Percentiles rank a stretch among this genome's conserved stretches.
Evolutionary conservation across 2,797 vertebrate species (phyloP).

Genomic region (Protosalanx chinensis): DNA sequence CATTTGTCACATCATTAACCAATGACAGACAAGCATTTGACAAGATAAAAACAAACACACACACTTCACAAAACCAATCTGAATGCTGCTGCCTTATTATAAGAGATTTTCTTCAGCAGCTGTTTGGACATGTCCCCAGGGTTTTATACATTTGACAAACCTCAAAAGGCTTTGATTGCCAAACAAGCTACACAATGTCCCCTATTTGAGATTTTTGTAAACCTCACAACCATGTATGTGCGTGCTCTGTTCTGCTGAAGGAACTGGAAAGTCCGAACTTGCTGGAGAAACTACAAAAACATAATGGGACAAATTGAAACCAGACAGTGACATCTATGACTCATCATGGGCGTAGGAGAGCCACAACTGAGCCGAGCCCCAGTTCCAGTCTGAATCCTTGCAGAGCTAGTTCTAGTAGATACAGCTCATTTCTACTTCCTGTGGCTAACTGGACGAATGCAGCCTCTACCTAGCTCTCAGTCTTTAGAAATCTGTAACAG

Average conservation of each 20-base stretch:
- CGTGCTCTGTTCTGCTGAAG: constrained; percentile 16
- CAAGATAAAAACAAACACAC: background rate
- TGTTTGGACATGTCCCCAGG: too few relatives aligned
- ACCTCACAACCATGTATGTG: background rate
- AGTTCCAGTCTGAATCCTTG: background rate
- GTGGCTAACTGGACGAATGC: too few relatives aligned
- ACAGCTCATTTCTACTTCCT: too few relatives aligned
- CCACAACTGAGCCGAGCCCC: background rate
- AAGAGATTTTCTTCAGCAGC: background rate
- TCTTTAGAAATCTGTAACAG: too few relatives aligned
- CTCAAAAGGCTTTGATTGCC: background rate
- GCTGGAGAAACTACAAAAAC: constrained; percentile 21
- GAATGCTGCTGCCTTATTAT: background rate
- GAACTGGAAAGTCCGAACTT: constrained; percentile 20
- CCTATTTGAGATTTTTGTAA: background rate
- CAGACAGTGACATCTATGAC: constrained; percentile 38
- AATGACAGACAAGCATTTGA: background rate
- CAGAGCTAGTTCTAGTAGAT: background rate
- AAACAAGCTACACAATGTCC: background rate
- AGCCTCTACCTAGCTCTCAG: too few relatives aligned
- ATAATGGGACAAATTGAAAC: constrained; percentile 51
- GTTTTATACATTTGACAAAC: background rate
- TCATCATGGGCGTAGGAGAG: constrained; percentile 45
- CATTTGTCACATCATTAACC: background rate
- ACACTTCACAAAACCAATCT: background rate